Evolutionary conservation across 2,797 vertebrate species (phyloP).

Genomic region (Hydrolagus colliei): DNA sequence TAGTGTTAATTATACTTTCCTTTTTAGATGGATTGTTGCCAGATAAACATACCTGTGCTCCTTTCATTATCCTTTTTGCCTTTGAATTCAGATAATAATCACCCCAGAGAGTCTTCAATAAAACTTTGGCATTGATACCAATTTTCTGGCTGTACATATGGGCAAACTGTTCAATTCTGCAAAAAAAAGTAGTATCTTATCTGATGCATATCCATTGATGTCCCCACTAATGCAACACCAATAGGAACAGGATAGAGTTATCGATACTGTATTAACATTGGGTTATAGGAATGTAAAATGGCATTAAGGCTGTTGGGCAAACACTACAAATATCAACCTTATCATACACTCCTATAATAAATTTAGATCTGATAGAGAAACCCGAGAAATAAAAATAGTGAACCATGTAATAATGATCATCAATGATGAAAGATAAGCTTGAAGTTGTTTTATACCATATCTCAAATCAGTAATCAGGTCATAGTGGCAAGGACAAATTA

Average conservation of each 20-base stretch:
- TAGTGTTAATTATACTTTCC: not conserved
- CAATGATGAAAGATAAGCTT: too few species aligned
- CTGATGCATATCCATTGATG: not conserved
- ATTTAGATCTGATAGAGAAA: too few species aligned
- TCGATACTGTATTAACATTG: not conserved
- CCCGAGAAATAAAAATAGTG: too few species aligned
- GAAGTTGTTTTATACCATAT: too few species aligned
- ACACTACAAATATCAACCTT: too few species aligned
- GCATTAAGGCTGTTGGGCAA: too few species aligned
- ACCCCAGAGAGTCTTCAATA: conserved; percentile 90
- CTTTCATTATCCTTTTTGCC: conserved; percentile 90
- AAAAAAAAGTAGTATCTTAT: not conserved
- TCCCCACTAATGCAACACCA: not conserved
- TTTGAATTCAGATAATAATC: conserved; percentile 87
- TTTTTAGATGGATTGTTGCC: not conserved
- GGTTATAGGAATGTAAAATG: not conserved
- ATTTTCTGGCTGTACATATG: conserved; percentile 82
- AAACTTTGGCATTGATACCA: conserved; percentile 71
- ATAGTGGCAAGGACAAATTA: too few species aligned
- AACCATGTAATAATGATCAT: too few species aligned
- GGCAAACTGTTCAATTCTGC: conserved; percentile 83
- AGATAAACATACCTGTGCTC: conserved; percentile 70
- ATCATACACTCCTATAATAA: too few species aligned
- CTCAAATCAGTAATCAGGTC: too few species aligned
- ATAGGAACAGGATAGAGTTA: too few species aligned